These are phyloP conservation scores for Scalopus aquaticus DNA, from an alignment of 2,113 vertebrate genomes.

Conservation along the genomic window DNA sequence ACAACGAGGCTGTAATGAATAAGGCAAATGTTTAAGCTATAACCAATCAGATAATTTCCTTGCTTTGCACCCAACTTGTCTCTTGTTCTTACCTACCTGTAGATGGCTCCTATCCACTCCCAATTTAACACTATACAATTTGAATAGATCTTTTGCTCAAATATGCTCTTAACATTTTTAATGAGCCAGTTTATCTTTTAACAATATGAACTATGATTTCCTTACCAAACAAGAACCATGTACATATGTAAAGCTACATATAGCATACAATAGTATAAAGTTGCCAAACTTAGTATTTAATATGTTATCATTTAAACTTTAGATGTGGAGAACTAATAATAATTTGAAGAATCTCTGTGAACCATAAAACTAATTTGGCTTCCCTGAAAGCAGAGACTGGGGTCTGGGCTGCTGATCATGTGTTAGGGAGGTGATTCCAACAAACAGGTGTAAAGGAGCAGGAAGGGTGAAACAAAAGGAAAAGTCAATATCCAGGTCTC, in stretches of 20 bases:
- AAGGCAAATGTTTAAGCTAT: no score
- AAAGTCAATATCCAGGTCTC: not conserved
- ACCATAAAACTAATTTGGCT: not conserved
- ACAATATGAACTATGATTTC: not conserved
- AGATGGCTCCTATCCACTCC: no score
- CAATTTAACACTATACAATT: no score
- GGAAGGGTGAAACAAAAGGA: not conserved
- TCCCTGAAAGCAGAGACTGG: not conserved
- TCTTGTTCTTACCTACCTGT: no score
- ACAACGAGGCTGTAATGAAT: no score
- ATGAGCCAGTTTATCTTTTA: no score
- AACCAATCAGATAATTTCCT: no score
- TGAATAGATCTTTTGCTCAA: no score
- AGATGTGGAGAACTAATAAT: not conserved
- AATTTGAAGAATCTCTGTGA: not conserved
- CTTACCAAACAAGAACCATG: not conserved
- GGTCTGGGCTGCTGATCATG: not conserved
- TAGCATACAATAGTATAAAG: not conserved
- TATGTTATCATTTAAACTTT: slow-evolving; percentile 4
- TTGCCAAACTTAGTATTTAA: not conserved
- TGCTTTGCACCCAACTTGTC: no score
- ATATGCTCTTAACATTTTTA: no score
- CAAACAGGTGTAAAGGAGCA: not conserved
- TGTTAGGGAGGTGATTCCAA: not conserved
- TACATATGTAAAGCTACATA: not conserved